Base-by-base conservation (phyloP, 2,888 invertebrate genomes). In the Cenopis cana region DNA sequence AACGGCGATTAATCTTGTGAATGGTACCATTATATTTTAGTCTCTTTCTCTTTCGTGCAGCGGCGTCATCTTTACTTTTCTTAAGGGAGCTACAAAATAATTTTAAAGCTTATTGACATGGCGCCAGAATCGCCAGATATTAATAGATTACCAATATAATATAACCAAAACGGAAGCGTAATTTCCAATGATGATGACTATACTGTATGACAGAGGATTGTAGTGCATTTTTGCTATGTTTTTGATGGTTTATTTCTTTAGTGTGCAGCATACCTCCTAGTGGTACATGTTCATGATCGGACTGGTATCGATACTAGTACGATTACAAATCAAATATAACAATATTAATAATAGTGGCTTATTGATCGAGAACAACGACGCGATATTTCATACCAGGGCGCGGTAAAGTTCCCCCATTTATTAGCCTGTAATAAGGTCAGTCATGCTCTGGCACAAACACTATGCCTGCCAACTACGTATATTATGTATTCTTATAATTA, bases 401-500 rank as follows among this genome's bases (percentile, higher is more conserved):
- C 68, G 68, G 60, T 57, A 12, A 68, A 68, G 68, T 68, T 68
- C 41, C 50, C 41, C 60, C 60, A 60, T 60, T 60, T 41, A 24
- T 60, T 60, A 68, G 59, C 38, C 38, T 12, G 38, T 29, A 29
- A 68, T 64, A 54, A 64, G 64, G 64, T 64, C 64, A 54, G 20
- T 54, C 52, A 36, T 4, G 52, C 38, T 36, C 52, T 9, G 64
- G 36, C 50, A 61, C 50, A 64, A 64, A 64, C 24, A 64, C 52
- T n/a, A 50, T 38, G 54, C 52, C 11, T 5, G 52, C 36, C 2
- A 50, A 24, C 10, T n/a, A n/a, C 14, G 2, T 46, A 46, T 12
- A n/a, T 46, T 46, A 0, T n/a, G n/a, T 41, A 14, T 14, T 14
- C 5, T 12, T 41, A 14, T 41, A 41, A 41, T n/a, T n/a, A n/a